Conservation (phyloP, 1,140 invertebrate species). For the Danaus plexippus region DNA sequence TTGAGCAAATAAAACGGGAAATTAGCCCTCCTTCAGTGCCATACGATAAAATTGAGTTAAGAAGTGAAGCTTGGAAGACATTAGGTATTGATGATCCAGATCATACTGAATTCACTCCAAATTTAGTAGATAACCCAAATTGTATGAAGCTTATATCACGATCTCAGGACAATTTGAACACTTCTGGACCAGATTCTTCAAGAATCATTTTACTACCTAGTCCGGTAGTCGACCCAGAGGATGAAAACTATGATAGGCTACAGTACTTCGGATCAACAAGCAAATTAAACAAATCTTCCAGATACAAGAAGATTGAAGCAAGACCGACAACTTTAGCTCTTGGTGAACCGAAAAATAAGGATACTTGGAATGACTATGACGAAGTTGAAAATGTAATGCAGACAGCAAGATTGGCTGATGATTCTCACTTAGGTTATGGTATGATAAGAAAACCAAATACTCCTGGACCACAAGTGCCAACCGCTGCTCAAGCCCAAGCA, state of each 20-base stretch:
- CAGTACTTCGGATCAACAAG: conserved; percentile 83
- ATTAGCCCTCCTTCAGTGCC: conserved; percentile 59
- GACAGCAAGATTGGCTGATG: conserved; percentile 79
- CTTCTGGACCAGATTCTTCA: conserved; percentile 58
- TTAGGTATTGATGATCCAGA: conserved; percentile 80
- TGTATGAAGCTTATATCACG: conserved; percentile 65
- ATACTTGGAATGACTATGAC: conserved; percentile 78
- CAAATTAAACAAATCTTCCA: conserved; percentile 77
- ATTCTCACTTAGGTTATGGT: conserved; percentile 84
- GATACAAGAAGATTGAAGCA: conserved; percentile 78
- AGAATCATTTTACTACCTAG: conserved; percentile 66
- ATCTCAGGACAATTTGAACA: conserved; percentile 68
- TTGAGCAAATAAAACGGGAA: conserved; percentile 50
- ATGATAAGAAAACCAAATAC: conserved; percentile 79
- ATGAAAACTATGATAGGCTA: conserved; percentile 81
- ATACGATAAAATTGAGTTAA: conserved; percentile 79
- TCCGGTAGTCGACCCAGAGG: conserved; percentile 58
- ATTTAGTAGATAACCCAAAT: conserved; percentile 54
- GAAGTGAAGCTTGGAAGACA: conserved; percentile 83
- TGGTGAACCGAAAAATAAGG: conserved; percentile 56
- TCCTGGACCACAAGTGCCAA: conserved; percentile 60
- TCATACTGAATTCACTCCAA: conserved; percentile 73
- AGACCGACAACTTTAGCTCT: conserved; percentile 60
- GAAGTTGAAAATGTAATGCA: conserved; percentile 76
- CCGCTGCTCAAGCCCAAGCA: conserved; percentile 55